Conservation (phyloP, 2,888 invertebrate species). For the Penaeus monodon region DNA sequence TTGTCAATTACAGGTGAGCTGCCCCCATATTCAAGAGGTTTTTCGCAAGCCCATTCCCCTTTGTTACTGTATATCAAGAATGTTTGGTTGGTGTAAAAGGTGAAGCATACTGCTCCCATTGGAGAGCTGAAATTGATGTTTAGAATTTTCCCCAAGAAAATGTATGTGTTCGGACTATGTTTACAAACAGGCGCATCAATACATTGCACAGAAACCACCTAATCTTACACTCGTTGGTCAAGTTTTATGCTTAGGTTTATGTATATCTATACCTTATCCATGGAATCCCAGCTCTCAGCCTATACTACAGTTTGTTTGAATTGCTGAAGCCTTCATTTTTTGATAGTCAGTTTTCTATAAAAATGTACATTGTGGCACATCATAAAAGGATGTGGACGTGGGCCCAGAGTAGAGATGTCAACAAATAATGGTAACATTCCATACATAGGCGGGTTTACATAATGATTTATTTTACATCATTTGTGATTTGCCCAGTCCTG, state of each 20-base stretch:
- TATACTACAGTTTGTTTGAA: constrained; percentile 33
- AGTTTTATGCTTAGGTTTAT: constrained; percentile 8
- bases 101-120: constrained; percentile 37
- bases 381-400: too few species aligned
- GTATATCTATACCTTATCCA: constrained; percentile 32
- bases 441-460: too few species aligned
- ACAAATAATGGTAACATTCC: too few species aligned
- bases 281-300: constrained; percentile 43
- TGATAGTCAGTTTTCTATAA: too few species aligned
- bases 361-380: too few species aligned
- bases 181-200: constrained; percentile 34
- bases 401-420: too few species aligned
- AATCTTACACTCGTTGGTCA: background rate
- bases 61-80: constrained; percentile 47
- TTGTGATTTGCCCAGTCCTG: constrained; percentile 20
- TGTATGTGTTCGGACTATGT: constrained; percentile 29
- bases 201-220: constrained; percentile 35
- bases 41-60: constrained; percentile 39
- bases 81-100: constrained; percentile 47
- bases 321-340: background rate
- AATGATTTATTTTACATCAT: too few species aligned
- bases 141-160: constrained; percentile 35
- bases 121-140: constrained; percentile 45
- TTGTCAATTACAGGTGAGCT: constrained; percentile 90
- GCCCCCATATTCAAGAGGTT: constrained; percentile 24